These are phyloP conservation scores for Eledone cirrhosa DNA, from an alignment of 2,888 invertebrate species.

Conservation along the genomic window DNA sequence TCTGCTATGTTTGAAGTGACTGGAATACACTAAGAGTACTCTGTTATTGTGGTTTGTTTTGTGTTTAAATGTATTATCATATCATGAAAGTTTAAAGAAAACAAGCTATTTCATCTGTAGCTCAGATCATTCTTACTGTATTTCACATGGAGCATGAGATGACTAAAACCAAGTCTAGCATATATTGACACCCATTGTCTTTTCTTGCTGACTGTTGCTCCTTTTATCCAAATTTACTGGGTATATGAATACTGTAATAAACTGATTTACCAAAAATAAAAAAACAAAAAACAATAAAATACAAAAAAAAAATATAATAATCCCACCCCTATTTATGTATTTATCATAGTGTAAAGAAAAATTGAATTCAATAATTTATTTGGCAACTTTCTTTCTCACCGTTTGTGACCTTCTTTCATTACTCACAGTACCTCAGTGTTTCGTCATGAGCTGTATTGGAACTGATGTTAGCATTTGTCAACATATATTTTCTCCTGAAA, in stretches of 20 bases:
- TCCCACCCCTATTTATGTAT: conserved; percentile 22
- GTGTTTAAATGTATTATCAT: conserved; percentile 26
- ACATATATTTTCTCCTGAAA: no score
- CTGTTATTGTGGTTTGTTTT: conserved; percentile 23
- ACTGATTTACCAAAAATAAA: background rate
- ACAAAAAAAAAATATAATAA: conserved; percentile 14
- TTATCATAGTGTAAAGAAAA: conserved; percentile 24
- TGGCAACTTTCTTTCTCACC: conserved; percentile 18
- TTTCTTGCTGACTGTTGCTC: no score
- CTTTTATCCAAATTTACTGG: no score
- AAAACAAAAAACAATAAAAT: background rate
- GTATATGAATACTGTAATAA: no score
- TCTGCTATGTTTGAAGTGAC: conserved; percentile 17
- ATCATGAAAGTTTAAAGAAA: conserved; percentile 19
- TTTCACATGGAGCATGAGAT: no score
- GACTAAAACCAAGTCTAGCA: no score
- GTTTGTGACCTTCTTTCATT: conserved; percentile 11
- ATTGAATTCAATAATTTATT: conserved; percentile 27
- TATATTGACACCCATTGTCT: no score
- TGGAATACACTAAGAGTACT: conserved; percentile 10
- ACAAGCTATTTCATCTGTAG: background rate
- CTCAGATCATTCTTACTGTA: conserved; percentile 10
- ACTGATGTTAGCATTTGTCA: no score
- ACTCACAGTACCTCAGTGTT: conserved; percentile 11
- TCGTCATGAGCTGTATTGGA: no score